Evolutionary conservation across 2,888 invertebrate genomes (phyloP), one percentile per base, ranked within the genome.

Genomic region (Ichneumon xanthorius): DNA sequence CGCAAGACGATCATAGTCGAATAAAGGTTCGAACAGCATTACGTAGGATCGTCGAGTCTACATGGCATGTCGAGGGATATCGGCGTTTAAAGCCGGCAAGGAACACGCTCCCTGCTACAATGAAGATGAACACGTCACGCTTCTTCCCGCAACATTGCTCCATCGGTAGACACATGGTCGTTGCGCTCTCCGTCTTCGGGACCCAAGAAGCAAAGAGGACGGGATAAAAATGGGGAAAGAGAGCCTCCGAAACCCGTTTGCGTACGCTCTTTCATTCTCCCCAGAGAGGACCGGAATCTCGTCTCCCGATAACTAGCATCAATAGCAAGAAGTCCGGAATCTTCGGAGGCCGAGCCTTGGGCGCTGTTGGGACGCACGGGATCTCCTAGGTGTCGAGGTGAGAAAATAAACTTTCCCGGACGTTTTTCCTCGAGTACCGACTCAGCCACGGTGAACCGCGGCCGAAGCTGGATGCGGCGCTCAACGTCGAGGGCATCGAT

Each of bases 331-430:
- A 73, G 19, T n/a, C 16, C 58, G 45, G 48, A 70, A 61, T 77
- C 67, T 53, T 50, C 67, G 76, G 53, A n/a, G 37, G 53, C 37
- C 16, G 48, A 50, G 19, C 26, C 53, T 33, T 65, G 37, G n/a
- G 33, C 14, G 61, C 16, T 37, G 65, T 48, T 5, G 1, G 67
- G 30, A 67, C 61, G 22, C 55, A 53, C 22, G 61, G 40, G 80
- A 72, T 70, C 45, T 83, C 45, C 53, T 85, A 86, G 87, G 86
- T 88, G 86, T 86, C 87, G 88, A 90, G 89, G 89, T 89, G 90
- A 89, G 89, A 91, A 92, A 92, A 91, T 91, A 92, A 92, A 92
- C 92, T 90, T 82, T 79, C 55, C 61, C 58, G 55, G 26, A 30
- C 53, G 65, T 71, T 77, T 77, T 77, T 82, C 71, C 55, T 55